phyloP scores from a whole-genome alignment of 2,888 invertebrate genomes.

The Epicampocera succincta region DNA sequence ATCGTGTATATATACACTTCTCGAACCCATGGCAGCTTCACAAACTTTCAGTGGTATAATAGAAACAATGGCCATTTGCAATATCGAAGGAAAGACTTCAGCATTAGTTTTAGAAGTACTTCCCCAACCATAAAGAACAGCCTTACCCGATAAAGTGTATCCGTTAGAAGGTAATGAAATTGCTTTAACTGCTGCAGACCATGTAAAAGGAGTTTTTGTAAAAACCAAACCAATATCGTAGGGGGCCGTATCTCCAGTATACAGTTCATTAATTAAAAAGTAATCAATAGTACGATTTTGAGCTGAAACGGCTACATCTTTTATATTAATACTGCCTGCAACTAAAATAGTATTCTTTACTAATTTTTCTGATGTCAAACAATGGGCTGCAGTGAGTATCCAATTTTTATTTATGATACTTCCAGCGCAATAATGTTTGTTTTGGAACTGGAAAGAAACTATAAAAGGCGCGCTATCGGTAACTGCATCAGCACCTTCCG shows the following conservation, averaged over 20 bases:
- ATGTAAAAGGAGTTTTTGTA: slow-evolving; percentile 75
- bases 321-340: slow-evolving; percentile 77
- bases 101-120: slow-evolving; percentile 74
- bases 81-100: slow-evolving; percentile 71
- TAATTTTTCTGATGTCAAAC: slow-evolving; percentile 73
- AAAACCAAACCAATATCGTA: slow-evolving; percentile 79
- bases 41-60: slow-evolving; percentile 74
- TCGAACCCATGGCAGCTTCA: slow-evolving; percentile 73
- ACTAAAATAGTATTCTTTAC: slow-evolving; percentile 75
- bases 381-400: slow-evolving; percentile 80
- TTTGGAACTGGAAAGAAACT: slow-evolving; percentile 77
- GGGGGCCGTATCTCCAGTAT: slow-evolving; percentile 77
- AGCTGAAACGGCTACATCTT: slow-evolving; percentile 74
- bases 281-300: slow-evolving; percentile 75
- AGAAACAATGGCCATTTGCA: slow-evolving; percentile 78
- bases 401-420: slow-evolving; percentile 77
- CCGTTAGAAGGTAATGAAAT: slow-evolving; percentile 73
- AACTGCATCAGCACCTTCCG: slow-evolving; percentile 76
- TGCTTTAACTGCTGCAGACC: slow-evolving; percentile 75
- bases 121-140: slow-evolving; percentile 79
- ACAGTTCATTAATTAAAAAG: slow-evolving; percentile 76
- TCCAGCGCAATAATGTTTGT: slow-evolving; percentile 78
- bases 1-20: slow-evolving; percentile 77
- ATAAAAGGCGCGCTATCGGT: slow-evolving; percentile 76
- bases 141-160: slow-evolving; percentile 73